Base-by-base conservation (phyloP, 2,888 invertebrate species). In the Gisinianus flammeolus region DNA sequence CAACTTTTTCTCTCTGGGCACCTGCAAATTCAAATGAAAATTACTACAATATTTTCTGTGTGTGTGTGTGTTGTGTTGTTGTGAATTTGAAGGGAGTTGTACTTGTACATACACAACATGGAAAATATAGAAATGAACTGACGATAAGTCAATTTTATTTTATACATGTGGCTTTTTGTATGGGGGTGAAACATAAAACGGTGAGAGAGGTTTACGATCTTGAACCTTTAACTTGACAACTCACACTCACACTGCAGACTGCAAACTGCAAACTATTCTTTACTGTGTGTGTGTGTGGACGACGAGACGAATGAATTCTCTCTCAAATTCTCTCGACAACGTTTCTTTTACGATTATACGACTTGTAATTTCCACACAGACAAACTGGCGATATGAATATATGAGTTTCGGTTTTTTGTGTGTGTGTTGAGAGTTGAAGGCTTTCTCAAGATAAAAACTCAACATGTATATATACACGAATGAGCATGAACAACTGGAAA, bases 331-430 rank as follows among this genome's bases (percentile, higher is more conserved):
- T 3, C n/a, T 3, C 12, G 19, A 67, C 67, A 67, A 67, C 67
- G 67, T 67, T 67, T 67, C 67, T 31, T 67, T 67, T 67, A 67
- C 33, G 67, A 67, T 28, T n/a, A 26, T n/a, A 44, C 19, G 44
- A 44, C 16, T 19, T 16, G 12, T 44, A 64, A 64, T 24, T 64
- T 26, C 19, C 2, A 16, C 28, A 8, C 19, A 16, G 26, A 19
- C 5, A 5, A 44, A 44, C 44, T 16, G n/a, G n/a, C n/a, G n/a
- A n/a, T n/a, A n/a, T n/a, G n/a, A n/a, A n/a, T n/a, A n/a, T n/a
- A 44, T 44, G 44, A 12, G n/a, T 19, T 44, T 44, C 6, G 12
- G 44, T 44, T 16, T 12, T 44, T 44, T 2, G 44, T 44, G 12
- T 2, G 44, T 16, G 44, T 2, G 44, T 44, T 44, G 44, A 44